Evolutionary conservation across 1,140 invertebrate species (phyloP), one percentile per base, ranked within the genome.

Genomic region (Fragariocoptes setiger): DNA sequence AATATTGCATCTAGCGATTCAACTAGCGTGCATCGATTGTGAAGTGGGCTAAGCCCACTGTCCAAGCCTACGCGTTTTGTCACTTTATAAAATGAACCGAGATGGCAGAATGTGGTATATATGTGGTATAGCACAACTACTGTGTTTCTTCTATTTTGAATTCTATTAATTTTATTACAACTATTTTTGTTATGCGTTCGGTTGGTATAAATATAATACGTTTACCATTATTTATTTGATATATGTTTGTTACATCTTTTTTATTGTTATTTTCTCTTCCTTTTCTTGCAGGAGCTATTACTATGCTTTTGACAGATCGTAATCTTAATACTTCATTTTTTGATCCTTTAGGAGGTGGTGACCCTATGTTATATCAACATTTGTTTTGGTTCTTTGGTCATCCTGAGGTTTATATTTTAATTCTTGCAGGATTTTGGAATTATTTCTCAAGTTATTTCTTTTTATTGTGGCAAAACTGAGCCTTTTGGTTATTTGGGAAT

Each of bases 361-460:
- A 73, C 48, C 68, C 69, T 38, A 62, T 74, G 58, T 46, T 72
- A 50, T 74, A 67, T 49, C 72, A 74, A 65, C 71, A 75, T 55
- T 60, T 74, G 62, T 74, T 75, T 63, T 73, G 68, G 64, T 73
- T 74, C 58, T 74, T 73, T 65, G 69, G 70, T 0, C 71, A 75
- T 45, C 69, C 70, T 22, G 70, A 74, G 65, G 69, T 72, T 48
- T 74, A 74, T 59, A 71, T 76, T 68, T 50, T 67, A 49, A 65
- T 67, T 56, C 43, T 67, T 20, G 61, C 61, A 17, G 65, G 53
- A 19, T 70, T n/a, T 69, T 60, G 67, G 64, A 16, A 62, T 69
- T 57, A 65, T 69, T 53, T 68, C 63, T 20, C 65, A 68, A 53
- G 67, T 68, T 58, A 63, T 69, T 58, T 61, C 52, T 21, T 57